These are phyloP conservation scores for Torymus texanus DNA, from an alignment of 2,888 invertebrate genomes.

Conservation along the genomic window DNA sequence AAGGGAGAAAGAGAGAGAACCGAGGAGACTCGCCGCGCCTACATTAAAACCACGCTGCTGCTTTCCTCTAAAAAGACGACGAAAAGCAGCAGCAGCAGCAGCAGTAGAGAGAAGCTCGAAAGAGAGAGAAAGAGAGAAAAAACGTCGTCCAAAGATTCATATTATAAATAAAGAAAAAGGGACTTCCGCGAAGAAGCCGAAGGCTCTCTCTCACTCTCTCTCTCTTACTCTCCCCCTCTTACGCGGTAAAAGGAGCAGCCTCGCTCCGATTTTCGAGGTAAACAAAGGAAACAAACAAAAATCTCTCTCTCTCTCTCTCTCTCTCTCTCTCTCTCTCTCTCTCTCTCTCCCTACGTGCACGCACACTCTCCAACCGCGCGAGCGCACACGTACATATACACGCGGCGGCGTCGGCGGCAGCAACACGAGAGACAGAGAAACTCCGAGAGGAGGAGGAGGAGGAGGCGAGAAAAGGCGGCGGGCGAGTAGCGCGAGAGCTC, in stretches of 20 bases:
- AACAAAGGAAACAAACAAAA: slow-evolving; percentile 58
- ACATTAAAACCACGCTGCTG: background rate
- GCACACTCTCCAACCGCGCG: background rate
- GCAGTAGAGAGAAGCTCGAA: too few relatives aligned
- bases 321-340: background rate
- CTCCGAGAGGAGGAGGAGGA: background rate
- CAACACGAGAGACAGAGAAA: slow-evolving; percentile 6
- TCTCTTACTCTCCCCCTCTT: background rate
- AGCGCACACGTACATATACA: background rate
- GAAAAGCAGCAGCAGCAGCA: background rate
- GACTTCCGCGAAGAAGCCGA: slow-evolving; percentile 39
- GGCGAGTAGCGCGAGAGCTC: slow-evolving; percentile 16
- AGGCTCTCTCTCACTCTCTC: slow-evolving; percentile 26
- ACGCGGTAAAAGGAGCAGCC: slow-evolving; percentile 53
- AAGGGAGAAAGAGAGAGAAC: slow-evolving; percentile 1
- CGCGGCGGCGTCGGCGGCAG: background rate
- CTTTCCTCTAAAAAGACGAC: too few relatives aligned
- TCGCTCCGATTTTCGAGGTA: slow-evolving; percentile 57
- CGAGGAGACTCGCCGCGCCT: background rate
- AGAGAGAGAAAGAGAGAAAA: background rate
- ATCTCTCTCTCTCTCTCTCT: slow-evolving; percentile 27
- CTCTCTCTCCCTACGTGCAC: background rate
- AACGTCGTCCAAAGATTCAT: slow-evolving; percentile 7
- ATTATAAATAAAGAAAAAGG: slow-evolving; percentile 22
- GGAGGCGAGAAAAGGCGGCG: slow-evolving; percentile 37